Evolutionary conservation across 2,797 vertebrate genomes (phyloP).

Genomic region (Catamblyrhynchus diadema): DNA sequence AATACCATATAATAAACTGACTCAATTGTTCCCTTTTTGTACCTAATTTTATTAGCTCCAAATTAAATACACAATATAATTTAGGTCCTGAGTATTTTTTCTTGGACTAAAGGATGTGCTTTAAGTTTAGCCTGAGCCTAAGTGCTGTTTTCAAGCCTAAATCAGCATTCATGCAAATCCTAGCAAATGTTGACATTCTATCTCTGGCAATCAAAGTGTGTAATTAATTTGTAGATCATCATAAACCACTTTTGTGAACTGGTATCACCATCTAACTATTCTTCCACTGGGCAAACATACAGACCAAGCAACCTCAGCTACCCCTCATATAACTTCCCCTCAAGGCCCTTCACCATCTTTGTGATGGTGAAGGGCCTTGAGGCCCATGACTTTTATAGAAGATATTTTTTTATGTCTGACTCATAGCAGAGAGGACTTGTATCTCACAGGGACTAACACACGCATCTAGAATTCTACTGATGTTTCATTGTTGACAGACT

Average conservation of each 20-base stretch:
- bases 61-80: constrained; percentile 1
- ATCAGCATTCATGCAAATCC: not conserved
- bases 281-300: not conserved
- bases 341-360: no score
- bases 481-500: not conserved
- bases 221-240: constrained; percentile 33
- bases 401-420: not conserved
- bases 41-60: constrained; percentile 34
- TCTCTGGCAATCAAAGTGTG: not conserved
- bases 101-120: not conserved
- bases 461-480: not conserved
- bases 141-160: not conserved
- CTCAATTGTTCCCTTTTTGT: not conserved
- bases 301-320: no score
- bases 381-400: constrained; percentile 10
- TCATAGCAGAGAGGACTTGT: not conserved
- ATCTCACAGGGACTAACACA: not conserved
- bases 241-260: not conserved
- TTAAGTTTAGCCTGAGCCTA: not conserved
- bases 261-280: not conserved
- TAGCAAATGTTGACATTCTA: not conserved
- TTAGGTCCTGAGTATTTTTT: not conserved
- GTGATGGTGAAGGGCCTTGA: no score
- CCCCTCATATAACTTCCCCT: no score
- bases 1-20: constrained; percentile 23